Percentiles rank a stretch among this genome's conserved stretches.
Evolutionary conservation across 2,888 invertebrate genomes (phyloP).

Genomic region (Lithophane socia): DNA sequence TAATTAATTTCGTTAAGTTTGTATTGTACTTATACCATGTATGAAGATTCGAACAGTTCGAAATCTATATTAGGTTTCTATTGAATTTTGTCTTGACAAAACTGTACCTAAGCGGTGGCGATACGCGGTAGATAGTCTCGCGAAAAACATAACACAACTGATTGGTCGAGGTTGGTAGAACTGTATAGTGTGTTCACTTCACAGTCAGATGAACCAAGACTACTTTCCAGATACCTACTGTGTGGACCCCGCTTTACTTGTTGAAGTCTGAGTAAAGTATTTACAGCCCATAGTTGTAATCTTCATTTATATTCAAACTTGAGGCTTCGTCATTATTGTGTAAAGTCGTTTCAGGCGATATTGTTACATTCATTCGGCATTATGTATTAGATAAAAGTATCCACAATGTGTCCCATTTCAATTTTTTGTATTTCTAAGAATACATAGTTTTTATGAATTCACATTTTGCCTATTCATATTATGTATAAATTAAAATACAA

Average conservation of each 20-base stretch:
- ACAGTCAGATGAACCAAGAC: slow-evolving; percentile 14
- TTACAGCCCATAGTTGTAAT: slow-evolving; percentile 69
- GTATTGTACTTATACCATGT: slow-evolving; percentile 23
- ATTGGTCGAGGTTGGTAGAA: slow-evolving; percentile 13
- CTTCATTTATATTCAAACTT: slow-evolving; percentile 64
- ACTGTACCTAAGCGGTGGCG: slow-evolving; percentile 68
- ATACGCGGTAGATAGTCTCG: slow-evolving; percentile 28
- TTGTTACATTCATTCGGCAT: slow-evolving; percentile 74
- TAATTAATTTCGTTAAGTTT: slow-evolving; percentile 56
- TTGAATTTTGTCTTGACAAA: slow-evolving; percentile 81
- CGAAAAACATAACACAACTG: background rate
- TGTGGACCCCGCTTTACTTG: slow-evolving; percentile 62
- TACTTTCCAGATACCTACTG: slow-evolving; percentile 38
- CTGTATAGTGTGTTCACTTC: slow-evolving; percentile 14
- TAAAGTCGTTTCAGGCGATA: slow-evolving; percentile 62
- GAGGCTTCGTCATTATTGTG: slow-evolving; percentile 62
- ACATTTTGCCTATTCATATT: slow-evolving; percentile 88
- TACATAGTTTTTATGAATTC: slow-evolving; percentile 88
- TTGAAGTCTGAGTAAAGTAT: slow-evolving; percentile 80
- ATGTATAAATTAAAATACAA: slow-evolving; percentile 88
- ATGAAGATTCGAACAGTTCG: slow-evolving; percentile 14
- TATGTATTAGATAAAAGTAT: slow-evolving; percentile 79
- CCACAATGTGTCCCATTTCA: slow-evolving; percentile 79
- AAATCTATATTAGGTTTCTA: slow-evolving; percentile 54
- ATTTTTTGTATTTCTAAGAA: slow-evolving; percentile 84